Base-by-base conservation (phyloP, 2,797 vertebrate species). In the Tapirus indicus region DNA sequence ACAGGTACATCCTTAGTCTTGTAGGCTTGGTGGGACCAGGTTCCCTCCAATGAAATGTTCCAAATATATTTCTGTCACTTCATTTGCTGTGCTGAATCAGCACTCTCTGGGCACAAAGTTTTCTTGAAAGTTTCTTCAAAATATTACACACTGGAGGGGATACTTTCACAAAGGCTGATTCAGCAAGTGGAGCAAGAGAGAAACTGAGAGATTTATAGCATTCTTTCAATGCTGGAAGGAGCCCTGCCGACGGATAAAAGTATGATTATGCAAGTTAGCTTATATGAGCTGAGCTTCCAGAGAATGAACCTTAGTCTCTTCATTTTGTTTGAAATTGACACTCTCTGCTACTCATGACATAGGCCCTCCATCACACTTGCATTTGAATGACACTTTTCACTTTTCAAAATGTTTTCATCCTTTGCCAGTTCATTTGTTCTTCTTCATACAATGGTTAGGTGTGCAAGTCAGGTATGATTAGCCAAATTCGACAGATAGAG, bases 41-140 rank as follows among this genome's bases (percentile, higher is more conserved):
- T 82, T 91, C 23, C 6, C 96, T 54, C 44, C 83, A 94, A 90
- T 77, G 74, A 97, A 97, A 74, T 80, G 9, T 92, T 97, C 18
- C 68, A 96, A 94, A 96, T 97, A 52, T 10, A 94, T 91, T 68
- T 94, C 25, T 85, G 93, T 96, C 75, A 83, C 58, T 47, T 94
- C 25, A 56, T 96, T 97, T 12, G 44, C n/a, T 95, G 29, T 54
- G 91, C 94, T 96, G 86, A 97, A 80, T 96, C 96, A 93, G 96
- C 96, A 95, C 44, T 94, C 83, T 92, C 29, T 86, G 78, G 49
- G 20, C 41, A 90, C 38, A 96, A 66, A 94, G 66, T 96, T 97
- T 98, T 95, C 88, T 92, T 96, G 88, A 86, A 95, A 80, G 20
- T 97, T 97, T 94, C 85, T 91, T 97, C 64, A 96, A 93, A 96